Conservation (phyloP, 2,888 invertebrate genomes). For the Zootermopsis nevadensis region DNA sequence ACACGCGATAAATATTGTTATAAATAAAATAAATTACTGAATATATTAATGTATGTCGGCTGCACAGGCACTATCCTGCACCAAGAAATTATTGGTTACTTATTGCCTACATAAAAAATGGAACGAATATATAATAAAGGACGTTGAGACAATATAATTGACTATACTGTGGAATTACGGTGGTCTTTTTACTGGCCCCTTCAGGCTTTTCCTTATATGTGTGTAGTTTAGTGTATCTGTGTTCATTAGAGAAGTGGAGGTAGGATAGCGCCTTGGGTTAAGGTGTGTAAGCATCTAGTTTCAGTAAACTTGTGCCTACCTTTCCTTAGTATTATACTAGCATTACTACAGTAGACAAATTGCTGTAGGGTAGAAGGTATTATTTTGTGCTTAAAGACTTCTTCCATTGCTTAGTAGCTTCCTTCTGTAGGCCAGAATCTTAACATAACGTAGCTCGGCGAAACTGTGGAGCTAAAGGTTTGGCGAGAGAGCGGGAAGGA, state of each 20-base stretch:
- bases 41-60: too few relatives aligned
- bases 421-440: not conserved
- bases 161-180: too few relatives aligned
- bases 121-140: too few relatives aligned
- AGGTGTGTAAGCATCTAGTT: not conserved
- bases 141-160: too few relatives aligned
- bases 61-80: too few relatives aligned
- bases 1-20: too few relatives aligned
- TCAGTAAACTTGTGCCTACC: slow-evolving; percentile 17
- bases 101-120: too few relatives aligned
- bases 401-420: slow-evolving; percentile 28
- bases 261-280: not conserved
- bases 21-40: too few relatives aligned
- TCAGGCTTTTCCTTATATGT: too few relatives aligned
- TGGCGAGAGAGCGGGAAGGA: not conserved
- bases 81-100: too few relatives aligned
- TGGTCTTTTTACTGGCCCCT: too few relatives aligned
- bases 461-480: not conserved
- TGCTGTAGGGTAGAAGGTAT: slow-evolving; percentile 29
- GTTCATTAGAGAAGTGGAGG: not conserved
- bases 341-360: slow-evolving; percentile 7
- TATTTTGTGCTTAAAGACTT: slow-evolving; percentile 29
- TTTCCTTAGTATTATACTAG: not conserved
- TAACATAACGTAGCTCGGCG: slow-evolving; percentile 10
- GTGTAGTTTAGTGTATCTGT: not conserved